Percentiles rank a stretch among this genome's conserved stretches.
These are phyloP conservation scores for Ranitomeya imitator DNA, from an alignment of 2,113 vertebrate genomes.

Conservation along the genomic window DNA sequence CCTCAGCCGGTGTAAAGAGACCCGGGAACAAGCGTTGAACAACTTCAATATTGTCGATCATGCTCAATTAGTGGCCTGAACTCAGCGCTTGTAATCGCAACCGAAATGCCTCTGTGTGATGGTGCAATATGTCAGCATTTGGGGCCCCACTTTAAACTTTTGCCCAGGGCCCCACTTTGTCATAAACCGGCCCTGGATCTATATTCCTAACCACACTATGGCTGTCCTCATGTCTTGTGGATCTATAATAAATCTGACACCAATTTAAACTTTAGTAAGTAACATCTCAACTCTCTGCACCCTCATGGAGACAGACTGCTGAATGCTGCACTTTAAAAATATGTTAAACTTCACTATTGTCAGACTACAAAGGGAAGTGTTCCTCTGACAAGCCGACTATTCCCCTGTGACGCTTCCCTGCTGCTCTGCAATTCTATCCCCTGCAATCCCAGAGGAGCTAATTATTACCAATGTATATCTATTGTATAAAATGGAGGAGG, in stretches of 20 bases:
- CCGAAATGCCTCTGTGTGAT: too few relatives aligned
- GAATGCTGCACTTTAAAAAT: conserved; percentile 38
- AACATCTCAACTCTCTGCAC: conserved; percentile 17
- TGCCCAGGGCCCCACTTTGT: too few relatives aligned
- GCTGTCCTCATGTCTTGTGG: neutral
- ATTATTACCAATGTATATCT: conserved; percentile 48
- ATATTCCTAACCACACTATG: neutral
- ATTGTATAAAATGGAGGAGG: conserved; percentile 30
- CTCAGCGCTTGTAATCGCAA: too few relatives aligned
- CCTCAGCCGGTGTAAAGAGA: too few relatives aligned
- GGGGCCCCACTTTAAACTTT: too few relatives aligned
- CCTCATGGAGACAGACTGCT: conserved; percentile 6
- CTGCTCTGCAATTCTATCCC: conserved; percentile 15
- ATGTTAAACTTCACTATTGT: conserved; percentile 44
- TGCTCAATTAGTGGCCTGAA: too few relatives aligned
- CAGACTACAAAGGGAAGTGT: conserved; percentile 41
- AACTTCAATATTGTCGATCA: too few relatives aligned
- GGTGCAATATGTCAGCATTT: too few relatives aligned
- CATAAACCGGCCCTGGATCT: too few relatives aligned
- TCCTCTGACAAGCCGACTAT: conserved; percentile 37
- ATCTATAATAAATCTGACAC: conserved; percentile 34
- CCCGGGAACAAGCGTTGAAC: too few relatives aligned
- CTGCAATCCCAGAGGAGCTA: conserved; percentile 41
- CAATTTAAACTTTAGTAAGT: conserved; percentile 42
- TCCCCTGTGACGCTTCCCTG: conserved; percentile 18